Evolutionary conservation across 2,797 vertebrate genomes (phyloP).

Genomic region (Anguilla anguilla): DNA sequence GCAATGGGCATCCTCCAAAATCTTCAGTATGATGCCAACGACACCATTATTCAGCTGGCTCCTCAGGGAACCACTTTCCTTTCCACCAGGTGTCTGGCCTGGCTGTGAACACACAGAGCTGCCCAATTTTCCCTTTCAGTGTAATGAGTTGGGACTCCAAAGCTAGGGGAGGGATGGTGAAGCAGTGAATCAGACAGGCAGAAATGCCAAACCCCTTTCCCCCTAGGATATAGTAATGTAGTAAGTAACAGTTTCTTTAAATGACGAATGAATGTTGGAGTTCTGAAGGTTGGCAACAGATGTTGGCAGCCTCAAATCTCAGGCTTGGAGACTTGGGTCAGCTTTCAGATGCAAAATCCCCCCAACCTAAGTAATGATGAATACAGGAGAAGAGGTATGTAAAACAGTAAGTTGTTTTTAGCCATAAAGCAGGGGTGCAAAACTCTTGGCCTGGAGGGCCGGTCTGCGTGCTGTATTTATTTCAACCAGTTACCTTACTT

Average conservation of each 20-base stretch:
- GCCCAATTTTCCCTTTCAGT: not conserved
- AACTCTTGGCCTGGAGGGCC: no score
- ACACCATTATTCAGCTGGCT: not conserved
- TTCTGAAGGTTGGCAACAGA: not conserved
- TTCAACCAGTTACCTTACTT: no score
- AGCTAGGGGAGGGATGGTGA: not conserved
- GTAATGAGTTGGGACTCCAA: not conserved
- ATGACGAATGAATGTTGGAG: not conserved
- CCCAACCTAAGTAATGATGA: not conserved
- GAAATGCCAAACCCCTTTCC: not conserved
- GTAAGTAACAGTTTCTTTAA: not conserved
- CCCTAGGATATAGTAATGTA: not conserved
- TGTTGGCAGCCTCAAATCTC: not conserved
- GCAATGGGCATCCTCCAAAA: not conserved
- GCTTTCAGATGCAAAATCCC: not conserved
- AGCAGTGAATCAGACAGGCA: not conserved
- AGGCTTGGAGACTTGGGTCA: not conserved
- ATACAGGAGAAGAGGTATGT: not conserved
- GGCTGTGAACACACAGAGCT: not conserved
- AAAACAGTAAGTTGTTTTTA: not conserved
- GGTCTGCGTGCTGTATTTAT: no score
- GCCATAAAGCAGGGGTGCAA: no score
- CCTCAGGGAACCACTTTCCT: not conserved
- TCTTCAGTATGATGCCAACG: not conserved
- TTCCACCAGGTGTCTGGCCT: not conserved